phyloP scores from a whole-genome alignment of 2,797 vertebrate genomes.

The Antennarius maculatus region DNA sequence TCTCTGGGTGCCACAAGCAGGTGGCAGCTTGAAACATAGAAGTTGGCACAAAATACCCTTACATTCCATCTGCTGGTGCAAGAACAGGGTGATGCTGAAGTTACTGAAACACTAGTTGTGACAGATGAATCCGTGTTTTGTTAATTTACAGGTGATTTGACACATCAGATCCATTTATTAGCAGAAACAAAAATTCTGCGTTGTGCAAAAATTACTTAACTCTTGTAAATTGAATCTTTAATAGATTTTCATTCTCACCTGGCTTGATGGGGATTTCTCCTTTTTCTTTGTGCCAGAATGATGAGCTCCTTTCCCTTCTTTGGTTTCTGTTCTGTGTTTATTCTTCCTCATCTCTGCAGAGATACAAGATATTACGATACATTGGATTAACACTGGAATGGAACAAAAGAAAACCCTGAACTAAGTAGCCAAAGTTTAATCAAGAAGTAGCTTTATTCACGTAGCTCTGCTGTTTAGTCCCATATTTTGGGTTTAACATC shows the following conservation, averaged over 20 bases:
- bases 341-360: constrained; percentile 62
- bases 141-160: no score
- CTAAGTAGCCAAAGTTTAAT: neutral
- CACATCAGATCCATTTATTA: no score
- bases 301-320: constrained; percentile 64
- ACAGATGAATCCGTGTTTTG: no score
- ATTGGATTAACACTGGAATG: neutral
- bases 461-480: neutral
- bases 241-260: constrained; percentile 58
- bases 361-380: constrained; percentile 20
- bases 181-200: no score
- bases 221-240: no score
- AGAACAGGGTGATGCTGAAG: neutral
- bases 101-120: neutral
- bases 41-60: constrained; percentile 6
- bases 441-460: neutral
- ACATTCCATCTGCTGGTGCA: neutral
- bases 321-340: constrained; percentile 62
- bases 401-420: neutral
- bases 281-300: constrained; percentile 71
- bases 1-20: constrained; percentile 14
- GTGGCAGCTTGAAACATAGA: constrained; percentile 8
- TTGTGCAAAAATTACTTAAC: no score
- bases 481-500: neutral
- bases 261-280: constrained; percentile 56